Evolutionary conservation across 2,113 vertebrate species (phyloP), one percentile per base, ranked within the genome.

Genomic region (Geococcyx californianus): DNA sequence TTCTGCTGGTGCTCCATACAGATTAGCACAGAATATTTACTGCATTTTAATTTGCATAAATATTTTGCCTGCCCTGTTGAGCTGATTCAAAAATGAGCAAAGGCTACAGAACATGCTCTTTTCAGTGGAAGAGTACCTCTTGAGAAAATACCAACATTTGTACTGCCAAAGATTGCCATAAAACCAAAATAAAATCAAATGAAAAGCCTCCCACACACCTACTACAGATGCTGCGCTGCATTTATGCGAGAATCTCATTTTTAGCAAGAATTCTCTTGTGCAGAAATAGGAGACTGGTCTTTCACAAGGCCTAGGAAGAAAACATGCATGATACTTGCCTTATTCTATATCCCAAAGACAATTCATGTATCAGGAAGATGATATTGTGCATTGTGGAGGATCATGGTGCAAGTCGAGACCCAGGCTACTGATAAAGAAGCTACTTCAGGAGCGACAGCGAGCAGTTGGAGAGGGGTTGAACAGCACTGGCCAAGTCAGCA

Each of bases 251-350:
- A 59, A 75, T n/a, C 6, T 67, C n/a, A 12, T 67, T 49, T 62
- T 13, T 17, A 44, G 44, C 14, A 63, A 34, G 64, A 63, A 14
- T 4, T 89, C 15, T 62, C 45, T 60, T 63, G 8, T 9, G 42
- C 42, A 63, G 47, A 78, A 91, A 15, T 7, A 51, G 23, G 31
- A 90, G 28, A 21, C 7, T 23, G 5, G 4, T 42, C 47, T 74
- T 73, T 74, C 45, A 14, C 7, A 10, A 2, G 8, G 84, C 60
- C 47, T 44, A 55, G 42, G 15, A 81, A 72, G 54, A 7, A 87
- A 70, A 25, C 0, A 3, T 34, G 17, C 23, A 29, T 0, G 0
- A 21, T 5, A 18, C 7, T 9, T 23, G 0, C 9, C 16, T 58
- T 78, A 67, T 29, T 78, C 38, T 42, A 12, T 14, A 82, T 34